phyloP scores from a whole-genome alignment of 2,888 invertebrate genomes.

The Gnatocerus cornutus region DNA sequence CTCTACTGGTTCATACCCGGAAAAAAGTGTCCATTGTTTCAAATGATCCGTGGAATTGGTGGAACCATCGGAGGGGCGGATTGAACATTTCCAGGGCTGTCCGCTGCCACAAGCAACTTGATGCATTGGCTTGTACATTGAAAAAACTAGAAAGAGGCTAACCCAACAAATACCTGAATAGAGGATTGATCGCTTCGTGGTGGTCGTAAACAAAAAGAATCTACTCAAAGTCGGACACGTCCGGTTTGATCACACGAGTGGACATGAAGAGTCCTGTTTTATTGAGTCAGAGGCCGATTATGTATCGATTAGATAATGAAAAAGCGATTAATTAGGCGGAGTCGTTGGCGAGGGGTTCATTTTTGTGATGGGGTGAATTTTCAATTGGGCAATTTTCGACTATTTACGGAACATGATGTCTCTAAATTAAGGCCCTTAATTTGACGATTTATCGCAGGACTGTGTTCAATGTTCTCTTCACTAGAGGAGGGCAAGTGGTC shows the following conservation, averaged over 20 bases:
- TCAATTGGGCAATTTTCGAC: conserved; percentile 46
- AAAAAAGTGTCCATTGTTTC: conserved; percentile 40
- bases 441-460: conserved; percentile 54
- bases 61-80: conserved; percentile 32
- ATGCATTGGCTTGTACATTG: conserved; percentile 35
- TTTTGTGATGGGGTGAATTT: conserved; percentile 46
- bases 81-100: conserved; percentile 36
- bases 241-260: neutral
- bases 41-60: conserved; percentile 37
- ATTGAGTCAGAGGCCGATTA: conserved; percentile 25
- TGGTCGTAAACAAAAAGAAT: conserved; percentile 15
- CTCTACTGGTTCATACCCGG: neutral
- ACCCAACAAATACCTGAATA: conserved; percentile 29
- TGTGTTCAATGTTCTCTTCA: conserved; percentile 21
- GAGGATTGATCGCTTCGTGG: conserved; percentile 26
- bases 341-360: conserved; percentile 20
- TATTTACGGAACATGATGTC: conserved; percentile 52
- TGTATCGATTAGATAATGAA: conserved; percentile 32
- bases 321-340: conserved; percentile 37
- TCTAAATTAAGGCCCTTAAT: conserved; percentile 54
- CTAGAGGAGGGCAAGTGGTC: conserved; percentile 40
- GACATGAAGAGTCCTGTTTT: conserved; percentile 15
- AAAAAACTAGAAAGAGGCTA: conserved; percentile 39
- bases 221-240: conserved; percentile 6
- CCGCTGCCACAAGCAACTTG: conserved; percentile 34